Base-by-base conservation (phyloP, 2,888 invertebrate species). In the Mesoligia furuncula region DNA sequence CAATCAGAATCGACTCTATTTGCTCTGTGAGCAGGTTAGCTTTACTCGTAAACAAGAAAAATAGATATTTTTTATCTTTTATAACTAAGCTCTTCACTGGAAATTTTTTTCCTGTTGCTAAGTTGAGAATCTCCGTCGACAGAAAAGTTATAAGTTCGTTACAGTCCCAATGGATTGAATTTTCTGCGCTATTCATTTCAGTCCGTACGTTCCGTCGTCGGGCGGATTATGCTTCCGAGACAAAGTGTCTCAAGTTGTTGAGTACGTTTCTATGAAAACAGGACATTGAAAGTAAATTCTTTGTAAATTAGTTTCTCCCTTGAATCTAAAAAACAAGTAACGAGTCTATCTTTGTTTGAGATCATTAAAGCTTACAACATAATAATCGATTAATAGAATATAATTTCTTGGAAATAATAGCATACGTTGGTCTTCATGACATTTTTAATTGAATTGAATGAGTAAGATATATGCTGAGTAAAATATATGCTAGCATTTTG, bases 131-230 rank as follows among this genome's bases (percentile, higher is more conserved):
- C 20, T 65, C 15, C n/a, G 61, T 36, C 15, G 48, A 57, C 20
- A 59, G 39, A 42, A 62, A 65, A 72, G 36, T 61, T 77, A 62
- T 79, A 73, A 79, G 20, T 75, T 75, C 66, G 66, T 82, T 70
- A 66, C 27, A 61, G 42, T 73, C 57, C 54, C 48, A 66, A 73
- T 31, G 73, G 72, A 62, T 70, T 11, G 6, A 31, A 66, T 62
- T 71, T 62, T 82, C 11, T 73, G 24, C 13, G 20, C 61, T 51
- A 59, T 74, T 59, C 11, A 20, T 48, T 67, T 51, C 27, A 51
- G 48, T 65, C 27, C 7, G 13, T 65, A 3, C 1, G 31, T n/a
- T 69, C 20, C 36, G 24, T 45, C 36, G 45, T 61, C 45, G 39
- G 31, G 36, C 27, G 61, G 68, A 65, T 72, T 69, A 45, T 15